phyloP scores from a whole-genome alignment of 2,888 invertebrate species.

The Cheilosia vernalis region DNA sequence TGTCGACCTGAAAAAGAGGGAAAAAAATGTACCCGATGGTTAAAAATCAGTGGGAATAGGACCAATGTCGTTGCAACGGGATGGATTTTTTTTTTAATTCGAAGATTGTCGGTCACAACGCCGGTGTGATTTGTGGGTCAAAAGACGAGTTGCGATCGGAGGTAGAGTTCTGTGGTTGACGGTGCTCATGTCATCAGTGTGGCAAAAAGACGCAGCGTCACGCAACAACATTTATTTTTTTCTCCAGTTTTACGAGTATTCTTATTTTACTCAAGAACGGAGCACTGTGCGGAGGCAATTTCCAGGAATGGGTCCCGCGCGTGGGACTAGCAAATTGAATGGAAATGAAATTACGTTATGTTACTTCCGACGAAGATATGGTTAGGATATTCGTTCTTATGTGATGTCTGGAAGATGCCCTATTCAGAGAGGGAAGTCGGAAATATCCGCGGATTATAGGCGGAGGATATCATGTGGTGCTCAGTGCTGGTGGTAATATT shows the following conservation, averaged over 20 bases:
- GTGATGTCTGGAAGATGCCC: too few species aligned
- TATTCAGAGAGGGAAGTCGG: conserved; percentile 1
- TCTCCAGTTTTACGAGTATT: conserved; percentile 13
- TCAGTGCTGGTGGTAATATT: conserved; percentile 9
- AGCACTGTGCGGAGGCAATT: conserved; percentile 14
- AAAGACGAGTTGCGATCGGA: neutral
- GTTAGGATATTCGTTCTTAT: conserved; percentile 14
- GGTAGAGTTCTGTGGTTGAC: neutral
- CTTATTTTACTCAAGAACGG: conserved; percentile 9
- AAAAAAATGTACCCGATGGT: conserved; percentile 64
- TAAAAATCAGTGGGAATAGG: conserved; percentile 30
- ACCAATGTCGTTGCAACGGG: conserved; percentile 30
- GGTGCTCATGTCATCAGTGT: neutral
- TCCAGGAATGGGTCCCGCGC: neutral
- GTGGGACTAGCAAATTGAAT: conserved; percentile 20
- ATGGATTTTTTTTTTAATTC: conserved; percentile 13
- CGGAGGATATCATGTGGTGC: conserved; percentile 28
- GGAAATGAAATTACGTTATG: conserved; percentile 39
- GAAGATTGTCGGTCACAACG: conserved; percentile 39
- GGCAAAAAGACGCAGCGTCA: conserved; percentile 6
- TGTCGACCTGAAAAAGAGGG: conserved; percentile 42
- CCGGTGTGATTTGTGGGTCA: conserved; percentile 23
- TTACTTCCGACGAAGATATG: conserved; percentile 14
- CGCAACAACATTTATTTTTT: neutral
- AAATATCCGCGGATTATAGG: neutral